Conservation (phyloP, 2,797 vertebrate genomes). For the Cyprinella venusta region DNA sequence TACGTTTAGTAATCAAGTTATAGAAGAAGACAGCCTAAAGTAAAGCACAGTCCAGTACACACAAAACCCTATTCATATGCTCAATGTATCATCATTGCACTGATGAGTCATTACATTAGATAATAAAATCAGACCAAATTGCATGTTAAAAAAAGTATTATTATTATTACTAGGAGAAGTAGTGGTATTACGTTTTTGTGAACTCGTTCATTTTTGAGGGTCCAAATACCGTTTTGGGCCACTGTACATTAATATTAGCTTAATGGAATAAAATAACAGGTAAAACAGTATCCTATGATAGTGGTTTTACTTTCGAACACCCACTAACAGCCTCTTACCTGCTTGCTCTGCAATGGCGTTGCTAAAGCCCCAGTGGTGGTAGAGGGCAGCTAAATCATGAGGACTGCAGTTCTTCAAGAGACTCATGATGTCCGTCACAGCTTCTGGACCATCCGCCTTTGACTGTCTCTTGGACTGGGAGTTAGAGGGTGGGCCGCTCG, state of each 20-base stretch:
- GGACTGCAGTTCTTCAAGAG: slow-evolving; percentile 93
- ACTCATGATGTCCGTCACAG: slow-evolving; percentile 85
- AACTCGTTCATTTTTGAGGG: not conserved
- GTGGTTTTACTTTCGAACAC: not conserved
- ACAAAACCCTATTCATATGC: not conserved
- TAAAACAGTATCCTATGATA: not conserved
- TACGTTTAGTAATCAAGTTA: not conserved
- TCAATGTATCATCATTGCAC: not conserved
- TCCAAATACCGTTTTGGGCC: not conserved
- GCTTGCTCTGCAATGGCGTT: slow-evolving; percentile 85
- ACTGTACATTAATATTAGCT: not conserved
- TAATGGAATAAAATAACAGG: not conserved
- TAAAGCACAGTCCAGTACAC: not conserved
- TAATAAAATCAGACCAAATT: not conserved
- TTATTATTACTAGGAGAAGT: too few relatives aligned
- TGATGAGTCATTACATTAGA: not conserved
- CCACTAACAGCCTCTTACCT: slow-evolving; percentile 77
- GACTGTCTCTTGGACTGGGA: slow-evolving; percentile 82
- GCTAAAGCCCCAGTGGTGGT: slow-evolving; percentile 92
- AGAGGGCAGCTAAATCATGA: slow-evolving; percentile 89
- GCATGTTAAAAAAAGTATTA: not conserved
- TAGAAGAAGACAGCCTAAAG: not conserved
- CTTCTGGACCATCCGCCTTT: slow-evolving; percentile 76
- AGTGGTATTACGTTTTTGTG: not conserved
- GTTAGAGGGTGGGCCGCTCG: slow-evolving; percentile 63